Conservation (phyloP, 2,797 vertebrate genomes). For the Sebastes hubbsi region DNA sequence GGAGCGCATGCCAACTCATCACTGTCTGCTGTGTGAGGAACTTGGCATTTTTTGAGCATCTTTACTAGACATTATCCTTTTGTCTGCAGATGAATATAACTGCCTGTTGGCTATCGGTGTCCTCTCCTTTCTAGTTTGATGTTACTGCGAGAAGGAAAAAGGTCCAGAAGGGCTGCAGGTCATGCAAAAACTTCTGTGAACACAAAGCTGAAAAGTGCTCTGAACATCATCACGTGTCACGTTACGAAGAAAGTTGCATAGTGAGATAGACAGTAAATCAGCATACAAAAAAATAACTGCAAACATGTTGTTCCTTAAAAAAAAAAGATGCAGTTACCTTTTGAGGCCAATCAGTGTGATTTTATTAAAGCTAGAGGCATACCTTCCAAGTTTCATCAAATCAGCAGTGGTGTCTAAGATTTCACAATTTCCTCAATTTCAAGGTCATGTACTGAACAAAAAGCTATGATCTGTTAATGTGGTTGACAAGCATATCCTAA, state of each 20-base stretch:
- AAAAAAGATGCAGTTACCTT: constrained; percentile 13
- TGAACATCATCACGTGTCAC: constrained; percentile 24
- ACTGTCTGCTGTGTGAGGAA: constrained; percentile 65
- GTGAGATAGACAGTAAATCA: constrained; percentile 23
- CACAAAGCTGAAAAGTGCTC: constrained; percentile 9
- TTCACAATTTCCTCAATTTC: constrained; percentile 70
- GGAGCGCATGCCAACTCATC: constrained; percentile 62
- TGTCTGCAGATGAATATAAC: constrained; percentile 50
- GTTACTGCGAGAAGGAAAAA: constrained; percentile 7
- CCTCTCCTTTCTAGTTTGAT: constrained; percentile 25
- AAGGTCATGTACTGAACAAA: constrained; percentile 56
- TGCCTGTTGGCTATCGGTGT: constrained; percentile 35
- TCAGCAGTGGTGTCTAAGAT: constrained; percentile 59
- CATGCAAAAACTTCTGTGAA: constrained; percentile 11
- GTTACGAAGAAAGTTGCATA: not conserved
- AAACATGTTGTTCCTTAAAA: constrained; percentile 25
- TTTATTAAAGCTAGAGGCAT: constrained; percentile 30
- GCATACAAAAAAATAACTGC: not conserved
- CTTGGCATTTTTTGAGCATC: constrained; percentile 61
- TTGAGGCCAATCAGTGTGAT: constrained; percentile 50
- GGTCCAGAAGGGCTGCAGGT: constrained; percentile 11
- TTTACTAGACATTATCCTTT: constrained; percentile 57
- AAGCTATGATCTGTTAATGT: constrained; percentile 59
- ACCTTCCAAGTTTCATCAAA: constrained; percentile 62
- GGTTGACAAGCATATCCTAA: constrained; percentile 62